Conservation (phyloP, 2,888 invertebrate genomes). For the Linnaemya vulpina region DNA sequence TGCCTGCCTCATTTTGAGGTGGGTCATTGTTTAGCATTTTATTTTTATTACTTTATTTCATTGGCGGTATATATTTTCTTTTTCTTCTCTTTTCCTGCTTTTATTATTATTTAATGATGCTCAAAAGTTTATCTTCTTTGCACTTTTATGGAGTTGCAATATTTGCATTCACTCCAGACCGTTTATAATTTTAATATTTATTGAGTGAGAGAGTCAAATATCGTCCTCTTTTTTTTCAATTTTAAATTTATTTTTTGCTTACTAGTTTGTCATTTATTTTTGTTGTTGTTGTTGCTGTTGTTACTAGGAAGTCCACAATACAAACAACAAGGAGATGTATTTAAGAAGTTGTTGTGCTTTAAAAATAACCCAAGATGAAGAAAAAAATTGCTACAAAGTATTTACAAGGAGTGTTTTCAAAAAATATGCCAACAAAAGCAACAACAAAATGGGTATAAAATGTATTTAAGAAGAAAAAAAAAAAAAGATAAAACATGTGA, state of each 20-base stretch:
- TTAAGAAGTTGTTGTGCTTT: slow-evolving; percentile 41
- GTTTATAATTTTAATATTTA: slow-evolving; percentile 34
- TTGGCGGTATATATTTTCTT: slow-evolving; percentile 23
- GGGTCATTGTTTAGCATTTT: slow-evolving; percentile 66
- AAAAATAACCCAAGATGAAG: not conserved
- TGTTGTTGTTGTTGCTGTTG: no score
- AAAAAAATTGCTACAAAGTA: not conserved
- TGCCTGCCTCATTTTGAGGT: slow-evolving; percentile 67
- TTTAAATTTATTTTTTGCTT: slow-evolving; percentile 1
- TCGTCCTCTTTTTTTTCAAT: not conserved
- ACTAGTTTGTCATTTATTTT: slow-evolving; percentile 45
- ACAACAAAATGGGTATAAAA: not conserved
- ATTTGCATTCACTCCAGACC: slow-evolving; percentile 46
- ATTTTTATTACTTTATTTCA: slow-evolving; percentile 12
- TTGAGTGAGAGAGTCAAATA: slow-evolving; percentile 15
- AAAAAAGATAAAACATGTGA: not conserved
- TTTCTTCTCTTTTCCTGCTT: not conserved
- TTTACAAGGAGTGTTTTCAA: slow-evolving; percentile 27
- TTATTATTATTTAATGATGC: slow-evolving; percentile 40
- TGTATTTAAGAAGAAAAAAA: not conserved
- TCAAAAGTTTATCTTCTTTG: slow-evolving; percentile 34
- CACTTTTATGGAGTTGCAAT: slow-evolving; percentile 14
- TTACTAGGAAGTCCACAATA: not conserved
- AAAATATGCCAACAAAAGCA: slow-evolving; percentile 26
- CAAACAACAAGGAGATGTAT: not conserved